Evolutionary conservation across 2,888 invertebrate species (phyloP), one percentile per base, ranked within the genome.

Genomic region (Apocheima hispidaria): DNA sequence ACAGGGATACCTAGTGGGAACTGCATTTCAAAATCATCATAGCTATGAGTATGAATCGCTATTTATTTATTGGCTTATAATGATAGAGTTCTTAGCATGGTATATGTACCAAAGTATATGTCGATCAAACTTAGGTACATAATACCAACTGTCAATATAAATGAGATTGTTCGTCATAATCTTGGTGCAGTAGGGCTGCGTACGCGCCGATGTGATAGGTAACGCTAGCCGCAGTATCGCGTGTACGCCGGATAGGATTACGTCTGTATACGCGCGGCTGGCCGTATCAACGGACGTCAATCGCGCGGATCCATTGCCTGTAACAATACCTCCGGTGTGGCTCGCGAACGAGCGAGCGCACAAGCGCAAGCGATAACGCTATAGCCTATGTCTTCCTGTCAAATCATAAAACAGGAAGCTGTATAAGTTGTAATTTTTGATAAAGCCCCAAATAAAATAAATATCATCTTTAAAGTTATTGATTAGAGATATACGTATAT

Each of bases 271-370:
- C 87, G 90, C 79, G 77, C 88, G 89, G 81, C 88, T 86, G 89
- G 80, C 88, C 88, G 90, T 88, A 92, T 92, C 92, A 92, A 90
- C 91, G 92, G 81, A 90, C 87, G 88, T 86, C 92, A 91, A 92
- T 92, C 90, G 91, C 35, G 35, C 14, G 83, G 90, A 90, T 92
- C 86, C 87, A 90, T 90, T 92, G 86, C 91, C 82, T 89, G 90
- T 90, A 91, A 92, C 91, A 88, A 92, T 90, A 91, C 87, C 89
- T 88, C 74, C 71, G 65, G 77, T 77, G 69, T 63, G 75, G 89
- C 86, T 72, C 73, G 21, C 33, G 72, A 54, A 66, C 2, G 0
- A 40, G 80, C 81, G 78, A 21, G 6, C 2, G 43, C 18, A 55
- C 58, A 53, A 20, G 69, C 66, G 61, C 36, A 55, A 65, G 68